Percentiles rank a stretch among this genome's conserved stretches.
Conservation (phyloP, 1,140 invertebrate genomes). For the Cyclina sinensis region DNA sequence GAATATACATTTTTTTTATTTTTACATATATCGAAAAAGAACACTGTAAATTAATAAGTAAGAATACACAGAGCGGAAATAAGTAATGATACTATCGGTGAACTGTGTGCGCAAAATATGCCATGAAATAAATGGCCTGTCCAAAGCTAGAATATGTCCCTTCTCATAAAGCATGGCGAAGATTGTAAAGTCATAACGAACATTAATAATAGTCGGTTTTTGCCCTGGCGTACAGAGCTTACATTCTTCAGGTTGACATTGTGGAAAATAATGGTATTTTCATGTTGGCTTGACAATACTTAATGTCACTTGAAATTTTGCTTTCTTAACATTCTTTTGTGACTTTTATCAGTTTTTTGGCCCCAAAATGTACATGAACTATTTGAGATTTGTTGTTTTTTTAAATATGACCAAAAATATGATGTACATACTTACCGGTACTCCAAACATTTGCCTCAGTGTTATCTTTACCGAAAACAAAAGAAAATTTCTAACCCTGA, state of each 20-base stretch:
- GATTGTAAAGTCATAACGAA: background rate
- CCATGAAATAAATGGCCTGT: slow-evolving; percentile 38
- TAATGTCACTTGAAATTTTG: slow-evolving; percentile 1
- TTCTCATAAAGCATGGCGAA: slow-evolving; percentile 5
- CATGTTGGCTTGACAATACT: slow-evolving; percentile 16
- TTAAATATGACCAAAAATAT: too few species aligned
- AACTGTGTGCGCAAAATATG: slow-evolving; percentile 17
- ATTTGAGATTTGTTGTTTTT: too few species aligned
- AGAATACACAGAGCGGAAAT: background rate
- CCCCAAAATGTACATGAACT: background rate
- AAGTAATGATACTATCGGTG: background rate
- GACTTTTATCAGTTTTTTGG: background rate
- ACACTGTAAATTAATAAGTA: background rate
- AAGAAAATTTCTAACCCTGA: too few species aligned
- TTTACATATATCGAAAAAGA: background rate
- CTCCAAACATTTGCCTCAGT: too few species aligned
- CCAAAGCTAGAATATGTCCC: background rate
- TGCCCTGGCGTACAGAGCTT: background rate
- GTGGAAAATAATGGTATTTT: slow-evolving; percentile 32
- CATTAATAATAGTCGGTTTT: slow-evolving; percentile 21
- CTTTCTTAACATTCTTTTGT: background rate
- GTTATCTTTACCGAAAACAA: too few species aligned
- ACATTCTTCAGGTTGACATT: slow-evolving; percentile 25
- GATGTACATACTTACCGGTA: too few species aligned
- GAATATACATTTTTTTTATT: background rate